Evolutionary conservation across 2,797 vertebrate species (phyloP).

Genomic region (Rhabdophis nuchalis): DNA sequence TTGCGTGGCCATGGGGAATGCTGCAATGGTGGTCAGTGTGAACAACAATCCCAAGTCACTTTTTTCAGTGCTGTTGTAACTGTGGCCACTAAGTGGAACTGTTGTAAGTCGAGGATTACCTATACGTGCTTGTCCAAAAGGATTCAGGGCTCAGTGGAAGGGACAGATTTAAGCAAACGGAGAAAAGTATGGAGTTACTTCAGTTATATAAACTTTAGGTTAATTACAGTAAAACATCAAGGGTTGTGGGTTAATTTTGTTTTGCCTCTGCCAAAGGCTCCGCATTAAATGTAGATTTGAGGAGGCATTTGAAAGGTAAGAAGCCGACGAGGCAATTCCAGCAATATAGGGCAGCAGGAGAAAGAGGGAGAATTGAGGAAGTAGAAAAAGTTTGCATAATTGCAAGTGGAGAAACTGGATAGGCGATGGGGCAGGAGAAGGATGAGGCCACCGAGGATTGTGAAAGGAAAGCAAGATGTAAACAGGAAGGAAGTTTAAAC

Average conservation of each 20-base stretch:
- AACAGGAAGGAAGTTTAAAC: not conserved
- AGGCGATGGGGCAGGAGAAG: not conserved
- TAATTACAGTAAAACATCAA: not conserved
- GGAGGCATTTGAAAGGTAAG: not conserved
- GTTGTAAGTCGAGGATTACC: not conserved
- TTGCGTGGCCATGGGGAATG: not conserved
- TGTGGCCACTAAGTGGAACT: not conserved
- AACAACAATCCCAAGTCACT: not conserved
- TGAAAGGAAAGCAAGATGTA: not conserved
- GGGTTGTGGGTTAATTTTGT: not conserved
- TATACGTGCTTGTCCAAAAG: not conserved
- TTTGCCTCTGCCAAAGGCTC: not conserved
- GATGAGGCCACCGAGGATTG: not conserved
- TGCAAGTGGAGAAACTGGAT: no score
- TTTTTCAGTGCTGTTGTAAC: not conserved
- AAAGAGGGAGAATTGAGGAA: not conserved
- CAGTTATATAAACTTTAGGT: not conserved
- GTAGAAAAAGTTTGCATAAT: not conserved
- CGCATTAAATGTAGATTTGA: not conserved
- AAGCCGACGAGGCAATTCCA: not conserved
- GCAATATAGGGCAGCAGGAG: not conserved
- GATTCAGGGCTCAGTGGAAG: not conserved
- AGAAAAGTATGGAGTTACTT: not conserved
- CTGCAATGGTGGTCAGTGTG: not conserved
- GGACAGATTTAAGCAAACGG: not conserved